These are phyloP conservation scores for Anguilla anguilla DNA, from an alignment of 2,797 vertebrate genomes.

Conservation along the genomic window DNA sequence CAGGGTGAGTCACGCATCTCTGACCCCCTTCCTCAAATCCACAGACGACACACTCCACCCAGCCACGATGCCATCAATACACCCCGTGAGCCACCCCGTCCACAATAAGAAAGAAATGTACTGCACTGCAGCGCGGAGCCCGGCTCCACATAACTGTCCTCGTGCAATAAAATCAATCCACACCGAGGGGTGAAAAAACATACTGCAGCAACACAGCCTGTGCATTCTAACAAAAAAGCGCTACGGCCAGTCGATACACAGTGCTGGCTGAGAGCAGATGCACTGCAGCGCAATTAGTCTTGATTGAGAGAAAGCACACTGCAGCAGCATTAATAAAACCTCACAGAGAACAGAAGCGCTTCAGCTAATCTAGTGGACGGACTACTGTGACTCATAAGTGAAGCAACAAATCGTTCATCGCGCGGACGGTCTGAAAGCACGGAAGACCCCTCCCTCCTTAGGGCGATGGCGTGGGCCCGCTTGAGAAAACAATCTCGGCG, in stretches of 20 bases:
- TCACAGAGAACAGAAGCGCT: background rate
- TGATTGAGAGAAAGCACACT: background rate
- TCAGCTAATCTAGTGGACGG: background rate
- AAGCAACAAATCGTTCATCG: background rate
- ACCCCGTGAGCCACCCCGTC: background rate
- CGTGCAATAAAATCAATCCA: background rate
- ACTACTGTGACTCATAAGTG: background rate
- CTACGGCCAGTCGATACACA: background rate
- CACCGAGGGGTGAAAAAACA: background rate
- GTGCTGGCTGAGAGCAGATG: background rate
- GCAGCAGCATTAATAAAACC: background rate
- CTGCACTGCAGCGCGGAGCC: background rate
- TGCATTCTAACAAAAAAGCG: background rate
- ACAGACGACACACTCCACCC: background rate
- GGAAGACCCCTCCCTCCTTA: background rate
- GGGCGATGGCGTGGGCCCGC: background rate
- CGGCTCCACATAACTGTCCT: background rate
- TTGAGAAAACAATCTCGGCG: too few relatives aligned
- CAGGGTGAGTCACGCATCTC: slow-evolving; percentile 15
- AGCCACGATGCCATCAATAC: background rate
- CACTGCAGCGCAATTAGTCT: background rate
- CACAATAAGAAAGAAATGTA: background rate
- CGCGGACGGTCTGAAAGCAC: background rate
- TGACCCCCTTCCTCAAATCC: background rate
- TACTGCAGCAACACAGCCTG: background rate